A percentile compares a stretch with the other conserved stretches of the same genome.
Conservation (phyloP, 1,140 invertebrate species). For the Magallana ariakensis region DNA sequence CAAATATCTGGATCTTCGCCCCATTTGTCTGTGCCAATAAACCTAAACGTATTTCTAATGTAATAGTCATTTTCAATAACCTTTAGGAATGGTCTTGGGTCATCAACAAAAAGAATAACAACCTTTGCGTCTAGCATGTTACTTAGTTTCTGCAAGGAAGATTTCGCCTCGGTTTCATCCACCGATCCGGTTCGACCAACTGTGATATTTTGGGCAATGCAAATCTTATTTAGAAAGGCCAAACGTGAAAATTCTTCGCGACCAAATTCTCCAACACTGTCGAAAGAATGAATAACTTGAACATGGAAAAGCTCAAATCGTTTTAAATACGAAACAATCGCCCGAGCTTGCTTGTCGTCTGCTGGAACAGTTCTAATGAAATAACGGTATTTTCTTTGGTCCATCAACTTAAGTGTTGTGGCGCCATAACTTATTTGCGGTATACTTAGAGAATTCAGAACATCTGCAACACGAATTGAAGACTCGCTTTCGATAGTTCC, state of each 20-base stretch:
- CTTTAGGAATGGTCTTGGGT: constrained; percentile 85
- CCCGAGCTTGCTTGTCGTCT: constrained; percentile 89
- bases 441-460: constrained; percentile 84
- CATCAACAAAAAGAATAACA: constrained; percentile 87
- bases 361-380: constrained; percentile 91
- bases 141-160: constrained; percentile 63
- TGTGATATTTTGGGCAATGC: constrained; percentile 70
- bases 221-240: constrained; percentile 72
- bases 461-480: constrained; percentile 86
- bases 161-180: constrained; percentile 59
- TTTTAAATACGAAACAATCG: constrained; percentile 82
- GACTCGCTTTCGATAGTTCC: constrained; percentile 82
- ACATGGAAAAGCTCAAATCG: constrained; percentile 72
- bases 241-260: constrained; percentile 71
- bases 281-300: constrained; percentile 72
- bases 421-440: constrained; percentile 89
- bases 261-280: constrained; percentile 67
- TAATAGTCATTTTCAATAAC: constrained; percentile 79
- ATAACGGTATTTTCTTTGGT: constrained; percentile 83
- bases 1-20: constrained; percentile 87
- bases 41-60: constrained; percentile 81
- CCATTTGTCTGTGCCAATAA: constrained; percentile 90
- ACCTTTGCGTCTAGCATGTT: constrained; percentile 83
- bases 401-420: constrained; percentile 82
- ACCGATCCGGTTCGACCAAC: constrained; percentile 67